Base-by-base conservation (phyloP, 2,797 vertebrate species). In the Periophthalmus magnuspinnatus region DNA sequence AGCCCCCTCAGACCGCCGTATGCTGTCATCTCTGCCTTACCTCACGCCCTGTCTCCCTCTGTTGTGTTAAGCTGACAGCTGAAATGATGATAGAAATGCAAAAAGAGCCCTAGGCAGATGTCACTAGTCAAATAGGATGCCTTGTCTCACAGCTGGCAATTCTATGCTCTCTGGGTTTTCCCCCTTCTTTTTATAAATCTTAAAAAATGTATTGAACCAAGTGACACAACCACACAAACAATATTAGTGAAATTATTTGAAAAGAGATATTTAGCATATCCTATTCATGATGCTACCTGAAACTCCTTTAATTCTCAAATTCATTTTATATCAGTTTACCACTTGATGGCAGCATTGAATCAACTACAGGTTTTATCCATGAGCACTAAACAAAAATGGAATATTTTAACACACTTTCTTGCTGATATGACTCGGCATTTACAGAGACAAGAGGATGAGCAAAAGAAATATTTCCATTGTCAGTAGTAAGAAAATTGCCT, bases 271-370 rank as follows among this genome's bases (percentile, higher is more conserved):
- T 33, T 32, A 14, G 21, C 10, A 11, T 17, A 16, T 17, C 1
- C 6, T 58, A 8, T 47, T 8, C 14, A 47, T 62, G 28, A 14
- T 2, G 7, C 17, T 36, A 22, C 7, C 10, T 28, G 28, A 28
- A 28, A 28, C 28, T 28, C 28, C 28, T 28, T 28, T 28, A 28
- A 28, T 28, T 28, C 28, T 50, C 7, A 9, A 11, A 58, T 19
- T 16, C 7, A 47, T 28, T 50, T 84, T 79, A 38, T 68, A 63
- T 71, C 17, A 21, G 67, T 66, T 60, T 69, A 58, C 90, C 90
- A 92, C 91, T 86, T 87, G 91, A 90, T 87, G 90, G 88, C 91
- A 91, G 83, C 87, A 62, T 91, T 88, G 85, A 78, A 72, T 78
- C 79, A 67, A 34, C 54, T 55, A 70, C 45, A 9, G 2, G 8